These are phyloP conservation scores for Pterocles burchelli DNA, from an alignment of 2,113 vertebrate genomes.

Conservation along the genomic window DNA sequence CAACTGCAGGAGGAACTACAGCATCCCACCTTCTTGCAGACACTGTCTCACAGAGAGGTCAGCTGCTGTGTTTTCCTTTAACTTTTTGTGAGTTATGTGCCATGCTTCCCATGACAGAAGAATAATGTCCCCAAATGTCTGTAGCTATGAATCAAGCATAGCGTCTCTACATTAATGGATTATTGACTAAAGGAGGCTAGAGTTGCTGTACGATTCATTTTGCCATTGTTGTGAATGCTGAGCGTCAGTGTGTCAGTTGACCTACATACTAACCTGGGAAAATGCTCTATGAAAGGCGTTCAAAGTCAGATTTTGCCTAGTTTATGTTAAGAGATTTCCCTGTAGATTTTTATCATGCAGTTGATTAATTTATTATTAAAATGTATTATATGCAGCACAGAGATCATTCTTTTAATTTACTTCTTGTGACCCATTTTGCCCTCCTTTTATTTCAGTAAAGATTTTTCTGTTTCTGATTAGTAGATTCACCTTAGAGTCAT, in stretches of 20 bases:
- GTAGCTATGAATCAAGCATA: background rate
- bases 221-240: background rate
- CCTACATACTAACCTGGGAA: constrained; percentile 52
- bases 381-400: background rate
- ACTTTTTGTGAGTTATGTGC: background rate
- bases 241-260: background rate
- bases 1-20: background rate
- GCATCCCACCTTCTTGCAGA: background rate
- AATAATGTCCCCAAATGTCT: background rate
- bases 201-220: constrained; percentile 35
- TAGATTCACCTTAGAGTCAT: background rate
- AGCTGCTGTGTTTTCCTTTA: background rate
- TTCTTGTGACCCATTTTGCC: constrained; percentile 14
- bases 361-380: constrained; percentile 53
- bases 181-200: constrained; percentile 33
- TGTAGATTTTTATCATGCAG: constrained; percentile 13
- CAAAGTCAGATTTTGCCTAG: constrained; percentile 53
- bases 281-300: background rate
- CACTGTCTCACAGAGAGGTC: background rate
- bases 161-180: constrained; percentile 18
- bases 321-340: constrained; percentile 26
- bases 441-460: background rate
- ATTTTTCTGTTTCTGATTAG: background rate
- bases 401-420: constrained; percentile 8
- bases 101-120: background rate